A percentile compares a stretch with the other conserved stretches of the same genome.
phyloP scores from a whole-genome alignment of 2,797 vertebrate genomes.

The Hapalemur alaotrensis region DNA sequence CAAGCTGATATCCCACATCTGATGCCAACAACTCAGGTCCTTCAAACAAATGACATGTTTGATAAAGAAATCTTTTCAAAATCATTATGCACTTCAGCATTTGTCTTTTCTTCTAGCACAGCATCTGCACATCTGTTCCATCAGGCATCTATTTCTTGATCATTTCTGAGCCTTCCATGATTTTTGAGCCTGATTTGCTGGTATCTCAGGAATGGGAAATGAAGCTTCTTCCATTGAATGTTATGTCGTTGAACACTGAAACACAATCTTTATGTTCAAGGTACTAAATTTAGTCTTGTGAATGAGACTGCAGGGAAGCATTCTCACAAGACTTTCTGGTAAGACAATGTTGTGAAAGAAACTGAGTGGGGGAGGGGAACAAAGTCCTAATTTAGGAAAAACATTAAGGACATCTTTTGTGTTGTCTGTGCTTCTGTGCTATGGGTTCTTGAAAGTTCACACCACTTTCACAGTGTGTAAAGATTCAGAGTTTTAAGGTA shows the following conservation, averaged over 20 bases:
- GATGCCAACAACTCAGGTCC: constrained; percentile 82
- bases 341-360: constrained; percentile 68
- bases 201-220: constrained; percentile 75
- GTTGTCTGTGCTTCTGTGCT: constrained; percentile 20
- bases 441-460: constrained; percentile 28
- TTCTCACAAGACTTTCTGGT: constrained; percentile 69
- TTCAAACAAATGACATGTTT: constrained; percentile 86
- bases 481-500: background rate
- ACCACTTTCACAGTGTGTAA: background rate
- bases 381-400: background rate
- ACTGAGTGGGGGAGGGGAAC: background rate
- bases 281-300: constrained; percentile 76
- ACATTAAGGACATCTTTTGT: constrained; percentile 11
- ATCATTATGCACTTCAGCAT: constrained; percentile 83
- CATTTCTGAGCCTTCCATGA: constrained; percentile 81
- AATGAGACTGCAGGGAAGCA: constrained; percentile 74
- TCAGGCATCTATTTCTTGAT: constrained; percentile 81
- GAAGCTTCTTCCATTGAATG: constrained; percentile 61
- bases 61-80: constrained; percentile 85
- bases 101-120: constrained; percentile 83
- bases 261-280: constrained; percentile 47
- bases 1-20: constrained; percentile 83
- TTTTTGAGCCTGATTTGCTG: constrained; percentile 77
- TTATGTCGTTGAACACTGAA: constrained; percentile 68
- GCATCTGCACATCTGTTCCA: constrained; percentile 84